Base-by-base conservation (phyloP, 2,888 invertebrate species). In the Antheraea assamensis region DNA sequence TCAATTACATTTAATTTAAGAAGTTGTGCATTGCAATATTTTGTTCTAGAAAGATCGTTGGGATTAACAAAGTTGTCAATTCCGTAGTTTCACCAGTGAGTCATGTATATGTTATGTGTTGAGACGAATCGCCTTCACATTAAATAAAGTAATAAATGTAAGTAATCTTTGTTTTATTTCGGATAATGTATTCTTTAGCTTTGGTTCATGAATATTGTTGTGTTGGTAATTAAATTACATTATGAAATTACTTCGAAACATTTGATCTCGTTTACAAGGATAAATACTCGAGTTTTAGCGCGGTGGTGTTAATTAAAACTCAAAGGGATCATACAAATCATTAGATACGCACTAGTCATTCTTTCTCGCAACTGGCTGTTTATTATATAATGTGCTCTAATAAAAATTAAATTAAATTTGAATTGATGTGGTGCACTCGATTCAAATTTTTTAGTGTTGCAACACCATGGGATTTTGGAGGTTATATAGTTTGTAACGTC, bases 91-190 rank as follows among this genome's bases (percentile, higher is more conserved):
- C 24, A 58, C 55, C 31, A 19, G 42, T 19, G 52, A 58, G 1
- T 58, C 49, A 74, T 81, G 80, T 82, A 84, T 82, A 85, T 86
- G 84, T 79, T 15, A 77, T 74, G 73, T 79, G 82, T 78, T 78
- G 78, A 79, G 74, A 83, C 81, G 85, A 86, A 84, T 90, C 85
- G 92, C 92, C 91, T 92, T 92, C 86, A 86, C 79, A 88, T 84
- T 88, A 89, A 85, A 88, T 87, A 87, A 88, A 66, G 83, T 81
- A 79, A 81, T 87, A 83, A 86, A 82, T 85, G 17, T 30, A 87
- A 80, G 83, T 85, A n/a, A 61, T 71, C 72, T 83, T 89, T 78
- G 82, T 85, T 87, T 71, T 75, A 52, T 47, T 19, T 31, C 35
- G 24, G n/a, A n/a, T 17, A 64, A 17, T 30, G 2, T 64, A 2